Conservation (phyloP, 2,888 invertebrate genomes). For the Gymnocheta viridis region DNA sequence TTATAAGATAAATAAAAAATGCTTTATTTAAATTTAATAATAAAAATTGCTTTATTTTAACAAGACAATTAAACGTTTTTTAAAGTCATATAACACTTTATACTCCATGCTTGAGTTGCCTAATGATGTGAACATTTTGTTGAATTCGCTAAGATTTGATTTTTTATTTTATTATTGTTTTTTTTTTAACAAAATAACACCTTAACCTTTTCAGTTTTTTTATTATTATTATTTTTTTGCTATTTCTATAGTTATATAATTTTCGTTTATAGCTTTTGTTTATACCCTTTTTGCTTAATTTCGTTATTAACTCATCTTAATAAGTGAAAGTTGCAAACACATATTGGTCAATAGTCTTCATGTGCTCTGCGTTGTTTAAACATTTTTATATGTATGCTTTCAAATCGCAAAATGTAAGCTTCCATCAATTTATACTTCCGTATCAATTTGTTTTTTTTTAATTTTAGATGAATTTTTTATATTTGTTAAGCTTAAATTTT, state of each 20-base stretch:
- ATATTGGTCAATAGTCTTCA: slow-evolving; percentile 31
- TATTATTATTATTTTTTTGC: background rate
- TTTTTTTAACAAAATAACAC: slow-evolving; percentile 2
- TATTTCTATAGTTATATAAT: slow-evolving; percentile 15
- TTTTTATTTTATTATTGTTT: background rate
- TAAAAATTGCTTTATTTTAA: background rate
- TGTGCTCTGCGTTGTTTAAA: background rate
- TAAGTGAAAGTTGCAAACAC: slow-evolving; percentile 61
- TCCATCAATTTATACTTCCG: slow-evolving; percentile 40
- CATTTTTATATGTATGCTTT: background rate
- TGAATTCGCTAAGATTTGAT: slow-evolving; percentile 29
- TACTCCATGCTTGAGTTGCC: background rate
- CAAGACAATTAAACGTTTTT: background rate
- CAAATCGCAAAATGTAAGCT: background rate
- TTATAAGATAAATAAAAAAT: background rate
- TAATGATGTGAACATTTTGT: background rate
- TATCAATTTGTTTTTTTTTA: background rate
- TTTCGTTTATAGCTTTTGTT: slow-evolving; percentile 9
- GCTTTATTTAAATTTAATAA: background rate
- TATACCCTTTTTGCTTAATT: background rate
- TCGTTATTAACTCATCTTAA: slow-evolving; percentile 51
- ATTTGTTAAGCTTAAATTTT: no score
- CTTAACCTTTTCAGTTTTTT: slow-evolving; percentile 40
- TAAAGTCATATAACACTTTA: background rate
- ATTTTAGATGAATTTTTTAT: background rate